Base-by-base conservation (phyloP, 2,888 invertebrate genomes). In the Drosophila emarginata region DNA sequence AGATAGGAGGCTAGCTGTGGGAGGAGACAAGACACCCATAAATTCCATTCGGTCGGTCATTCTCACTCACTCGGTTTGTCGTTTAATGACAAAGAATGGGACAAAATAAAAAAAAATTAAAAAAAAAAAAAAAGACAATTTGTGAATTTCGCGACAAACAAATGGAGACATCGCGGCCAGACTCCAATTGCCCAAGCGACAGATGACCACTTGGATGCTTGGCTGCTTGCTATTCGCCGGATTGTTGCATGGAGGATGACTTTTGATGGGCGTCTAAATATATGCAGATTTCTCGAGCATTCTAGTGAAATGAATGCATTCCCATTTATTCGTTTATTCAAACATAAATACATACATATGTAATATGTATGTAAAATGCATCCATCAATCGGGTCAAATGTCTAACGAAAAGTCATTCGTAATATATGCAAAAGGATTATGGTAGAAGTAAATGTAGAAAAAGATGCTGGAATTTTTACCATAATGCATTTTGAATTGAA, bases 91-190 rank as follows among this genome's bases (percentile, higher is more conserved):
- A 88, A 88, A 83, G 87, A 87, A 86, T 83, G 80, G 60, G 45
- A 45, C 21, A 21, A 18, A 45, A 39, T 11, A 45, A 45, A 45
- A 45, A 36, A 36, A 28, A 4, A 40, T n/a, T 18, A 18, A 40
- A 15, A 40, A 2, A 36, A 37, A 45, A 45, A 45, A 71, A 86
- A 88, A 78, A 76, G 80, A 88, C 84, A 88, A 84, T 88, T 88
- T 88, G 87, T 88, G 87, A 83, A 83, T 83, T 78, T 88, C 4
- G 80, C 88, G 88, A 83, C 84, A 87, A 78, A 84, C 84, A 86
- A 86, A 88, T 80, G 84, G 84, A 87, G 84, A 85, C 81, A 85
- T 85, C 84, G 88, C 84, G 80, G 77, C 69, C 87, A 75, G 87
- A 87, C 88, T 88, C 84, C 88, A 88, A 85, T 85, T 88, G 56